phyloP scores from a whole-genome alignment of 2,888 invertebrate species.

The Drosophila glabriapex region DNA sequence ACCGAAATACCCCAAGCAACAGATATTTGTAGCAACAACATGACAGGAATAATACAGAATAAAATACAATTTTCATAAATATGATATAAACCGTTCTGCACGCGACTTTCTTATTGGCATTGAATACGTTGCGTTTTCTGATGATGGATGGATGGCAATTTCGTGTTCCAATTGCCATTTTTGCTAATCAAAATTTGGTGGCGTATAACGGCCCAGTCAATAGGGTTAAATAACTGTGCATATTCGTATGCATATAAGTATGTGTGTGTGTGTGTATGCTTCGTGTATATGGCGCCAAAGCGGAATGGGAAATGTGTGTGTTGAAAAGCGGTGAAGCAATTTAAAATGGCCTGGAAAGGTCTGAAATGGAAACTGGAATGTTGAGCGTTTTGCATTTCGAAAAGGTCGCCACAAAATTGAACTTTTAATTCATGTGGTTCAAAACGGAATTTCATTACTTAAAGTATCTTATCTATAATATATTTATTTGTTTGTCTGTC shows the following conservation, averaged over 20 bases:
- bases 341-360: neutral
- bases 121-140: conserved; percentile 48
- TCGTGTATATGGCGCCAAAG: neutral
- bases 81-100: conserved; percentile 58
- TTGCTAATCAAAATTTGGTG: conserved; percentile 45
- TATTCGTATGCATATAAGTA: neutral
- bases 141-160: conserved; percentile 29
- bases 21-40: conserved; percentile 36
- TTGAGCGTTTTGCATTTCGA: conserved; percentile 24
- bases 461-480: neutral
- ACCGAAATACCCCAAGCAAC: conserved; percentile 41
- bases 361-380: conserved; percentile 15
- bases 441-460: neutral
- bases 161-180: conserved; percentile 51
- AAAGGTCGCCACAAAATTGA: conserved; percentile 27
- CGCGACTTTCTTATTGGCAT: conserved; percentile 76
- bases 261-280: neutral
- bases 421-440: conserved; percentile 10
- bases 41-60: conserved; percentile 16
- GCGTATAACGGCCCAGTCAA: conserved; percentile 40
- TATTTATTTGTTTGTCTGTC: neutral
- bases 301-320: conserved; percentile 10
- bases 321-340: conserved; percentile 1
- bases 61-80: conserved; percentile 28
- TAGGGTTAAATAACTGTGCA: conserved; percentile 54